Evolutionary conservation across 37 sponge, comb jelly and placozoan species (phyloP), one percentile per base, ranked within the genome.

Genomic region (Crambe crambe): DNA sequence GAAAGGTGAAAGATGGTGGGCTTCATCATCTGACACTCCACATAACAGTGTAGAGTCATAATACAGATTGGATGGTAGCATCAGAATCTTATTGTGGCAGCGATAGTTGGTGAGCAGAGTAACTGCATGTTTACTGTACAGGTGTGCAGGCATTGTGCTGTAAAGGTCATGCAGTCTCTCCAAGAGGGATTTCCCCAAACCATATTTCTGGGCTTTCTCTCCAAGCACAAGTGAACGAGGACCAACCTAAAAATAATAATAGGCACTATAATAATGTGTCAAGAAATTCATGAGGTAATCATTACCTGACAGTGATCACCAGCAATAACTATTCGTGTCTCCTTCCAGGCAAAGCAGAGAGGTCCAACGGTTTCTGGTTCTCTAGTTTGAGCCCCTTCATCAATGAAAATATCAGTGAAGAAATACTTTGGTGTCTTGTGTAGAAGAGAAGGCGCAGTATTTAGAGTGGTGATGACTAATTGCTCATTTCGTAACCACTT

Each of bases 371-470:
- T 51, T 37, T 91, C 92, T n/a, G 92, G 87, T 75, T 91, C 92
- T 75, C 88, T 79, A 30, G 92, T 80, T 30, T 91, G 92, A 3
- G 92, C 92, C 35, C 79, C 92, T 70, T 91, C 92, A 87, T 91
- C 92, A 23, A 91, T 70, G 10, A 91, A 42, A 27, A 91, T 91
- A 66, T 91, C 88, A 34, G 92, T 80, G 56, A 87, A 84, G 42
- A 58, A 75, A 30, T 27, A n/a, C 17, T 37, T 61, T 3, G 20
- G 37, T 35, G 40, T 69, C 75, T 67, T 67, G 32, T 60, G 27
- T 8, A 2, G n/a, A 61, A 72, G 63, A 41, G 41, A 37, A 74
- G 15, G 66, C 0, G 80, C 71, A n/a, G 37, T 60, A 40, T 64
- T 65, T 1, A 85, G 62, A 37, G 85, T 85, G 18, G 78, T 73